Evolutionary conservation across 2,888 invertebrate genomes (phyloP), one percentile per base, ranked within the genome.

Genomic region (Ernsta delagoae): DNA sequence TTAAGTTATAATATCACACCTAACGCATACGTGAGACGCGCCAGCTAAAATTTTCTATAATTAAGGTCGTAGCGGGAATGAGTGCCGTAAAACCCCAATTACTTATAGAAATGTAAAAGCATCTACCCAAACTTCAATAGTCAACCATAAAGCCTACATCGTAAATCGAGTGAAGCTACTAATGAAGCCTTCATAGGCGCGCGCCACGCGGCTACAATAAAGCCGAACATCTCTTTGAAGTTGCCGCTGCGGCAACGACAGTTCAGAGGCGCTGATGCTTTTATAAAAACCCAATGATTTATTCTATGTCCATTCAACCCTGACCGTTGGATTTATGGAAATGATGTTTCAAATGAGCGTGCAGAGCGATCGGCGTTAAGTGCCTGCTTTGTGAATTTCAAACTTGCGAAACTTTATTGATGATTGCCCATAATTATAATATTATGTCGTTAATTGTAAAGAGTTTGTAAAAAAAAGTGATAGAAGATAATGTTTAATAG

Each of bases 281-380:
- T 86, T 88, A 91, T 90, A 92, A 93, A 91, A 93, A 90, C 86
- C 78, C 80, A 82, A 87, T 90, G 91, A 92, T 92, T 92, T 92
- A 92, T 89, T 82, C 82, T 79, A 70, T 73, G 75, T 78, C 77
- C 79, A 82, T 82, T 83, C 79, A 59, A 59, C 65, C 36, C 39
- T 45, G 59, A 59, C 31, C 41, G 31, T 68, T 31, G 62, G 24
- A 39, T 68, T 62, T 68, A 57, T 68, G 62, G 41, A 59, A 12
- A 62, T 50, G 54, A 59, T 62, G n/a, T n/a, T 45, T 45, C 45
- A n/a, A 69, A 69, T 69, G 61, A 59, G 31, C 68, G 56, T 54
- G 48, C 50, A 63, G 45, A 12, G 12, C 54, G 8, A 12, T 36
- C 56, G 56, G 24, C 5, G 11, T 39, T 45, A 56, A 61, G n/a